Base-by-base conservation (phyloP, 2,797 vertebrate species). In the Lycodopsis pacificus region DNA sequence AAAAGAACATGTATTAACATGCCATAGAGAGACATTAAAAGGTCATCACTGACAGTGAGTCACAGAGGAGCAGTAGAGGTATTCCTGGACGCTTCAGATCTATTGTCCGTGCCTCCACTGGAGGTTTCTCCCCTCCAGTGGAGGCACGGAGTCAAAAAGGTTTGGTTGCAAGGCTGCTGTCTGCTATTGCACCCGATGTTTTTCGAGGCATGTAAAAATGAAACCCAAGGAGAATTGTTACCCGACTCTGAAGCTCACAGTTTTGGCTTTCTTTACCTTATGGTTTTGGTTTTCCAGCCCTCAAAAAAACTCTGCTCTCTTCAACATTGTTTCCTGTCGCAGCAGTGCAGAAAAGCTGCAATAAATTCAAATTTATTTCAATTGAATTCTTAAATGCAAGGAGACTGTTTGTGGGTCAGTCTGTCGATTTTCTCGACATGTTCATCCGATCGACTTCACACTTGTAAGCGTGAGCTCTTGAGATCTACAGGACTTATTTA, bases 91-190 rank as follows among this genome's bases (percentile, higher is more conserved):
- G 42, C 38, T 51, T 61, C 54, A 30, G 48, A 67, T 68, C 38
- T 71, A 0, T 49, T 48, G 67, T 51, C 62, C 25, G 25, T 25
- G 25, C 25, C 73, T 20, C 30, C 66, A 48, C 49, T 11, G 42
- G 65, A 73, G 80, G 65, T 76, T 77, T 66, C 36, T 62, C 40
- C 73, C 58, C 51, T 80, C 48, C 61, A 46, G 27, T 9, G 36
- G 61, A 71, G 75, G 56, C 62, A 54, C 0, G 0, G 30, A 75
- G 75, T 75, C 65, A 79, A 54, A 53, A 57, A 19, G 8, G 34
- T 56, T 82, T 54, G 69, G 54, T 61, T 67, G 58, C 61, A 66
- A 64, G 63, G 48, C 46, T 48, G 27, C 63, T 73, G 77, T 80
- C 58, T 83, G 17, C 40, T 70, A 1, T 66, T 73, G 15, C 49